Conservation (phyloP, 2,797 vertebrate species). For the Leptatherina wallacei region DNA sequence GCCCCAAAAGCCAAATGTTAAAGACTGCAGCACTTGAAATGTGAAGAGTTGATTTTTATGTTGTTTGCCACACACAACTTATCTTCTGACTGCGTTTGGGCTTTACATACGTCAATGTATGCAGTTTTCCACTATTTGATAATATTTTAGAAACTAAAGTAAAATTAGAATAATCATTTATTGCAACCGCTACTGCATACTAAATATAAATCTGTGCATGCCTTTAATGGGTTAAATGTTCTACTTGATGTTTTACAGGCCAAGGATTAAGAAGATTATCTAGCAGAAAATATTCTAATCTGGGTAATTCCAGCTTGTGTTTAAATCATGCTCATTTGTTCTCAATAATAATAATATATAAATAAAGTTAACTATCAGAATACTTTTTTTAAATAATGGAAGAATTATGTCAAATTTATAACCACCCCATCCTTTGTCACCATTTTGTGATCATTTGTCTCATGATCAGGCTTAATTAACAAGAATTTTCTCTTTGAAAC, state of each 20-base stretch:
- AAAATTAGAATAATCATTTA: neutral
- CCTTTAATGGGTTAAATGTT: conserved; percentile 48
- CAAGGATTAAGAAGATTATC: conserved; percentile 71
- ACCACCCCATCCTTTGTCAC: neutral
- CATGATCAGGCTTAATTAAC: conserved; percentile 2
- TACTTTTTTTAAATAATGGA: too few species aligned
- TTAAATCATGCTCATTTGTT: conserved; percentile 5
- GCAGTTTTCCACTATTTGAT: neutral
- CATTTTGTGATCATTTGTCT: neutral
- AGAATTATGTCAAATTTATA: neutral
- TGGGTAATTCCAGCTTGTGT: conserved; percentile 39
- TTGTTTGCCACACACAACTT: neutral
- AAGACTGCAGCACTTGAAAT: neutral
- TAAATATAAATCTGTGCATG: neutral
- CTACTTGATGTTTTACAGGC: conserved; percentile 40
- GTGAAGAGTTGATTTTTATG: neutral
- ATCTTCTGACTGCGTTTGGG: neutral
- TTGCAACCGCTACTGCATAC: neutral
- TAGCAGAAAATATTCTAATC: conserved; percentile 61
- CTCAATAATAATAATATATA: conserved; percentile 7
- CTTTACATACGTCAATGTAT: neutral
- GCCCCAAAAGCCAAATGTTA: neutral
- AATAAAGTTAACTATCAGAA: neutral
- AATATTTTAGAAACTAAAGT: neutral
- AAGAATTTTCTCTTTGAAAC: conserved; percentile 4